Evolutionary conservation across 2,113 vertebrate species (phyloP), one percentile per base, ranked within the genome.

Genomic region (Alethe diademata): DNA sequence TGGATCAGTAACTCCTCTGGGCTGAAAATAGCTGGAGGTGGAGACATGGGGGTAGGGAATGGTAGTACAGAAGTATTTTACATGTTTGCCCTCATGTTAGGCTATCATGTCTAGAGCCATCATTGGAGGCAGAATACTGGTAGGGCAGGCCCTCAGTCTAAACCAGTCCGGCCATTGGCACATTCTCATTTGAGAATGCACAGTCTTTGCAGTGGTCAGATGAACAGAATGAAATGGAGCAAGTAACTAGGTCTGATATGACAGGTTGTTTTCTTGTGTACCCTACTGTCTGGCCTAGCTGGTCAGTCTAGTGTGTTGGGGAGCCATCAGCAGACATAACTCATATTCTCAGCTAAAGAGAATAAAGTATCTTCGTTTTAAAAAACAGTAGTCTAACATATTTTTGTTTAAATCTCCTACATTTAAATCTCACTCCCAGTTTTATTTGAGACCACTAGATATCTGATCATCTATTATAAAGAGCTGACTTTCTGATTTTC

Each of bases 81-180:
- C n/a, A 15, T 0, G 0, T 23, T 82, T 56, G 48, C 20, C 35
- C 19, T 76, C 36, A 5, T 31, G 58, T 91, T 0, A 0, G 56
- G 31, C 56, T 60, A 7, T 92, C 47, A 38, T 0, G 0, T 28
- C 11, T 33, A 8, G 28, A 78, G 42, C 33, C 33, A 1, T 60
- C 2, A 0, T 5, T 76, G 50, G 58, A 75, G n/a, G 28, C 73
- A 60, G 24, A 81, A 35, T 43, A 16, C 18, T 56, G 74, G 14
- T 36, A 22, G 42, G 28, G 23, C 40, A 73, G 31, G 25, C 11
- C 7, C 25, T 72, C 0, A 0, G 6, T 45, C 66, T 69, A 66
- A 85, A 33, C 28, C 28, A 35, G 31, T 61, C 31, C 6, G 10
- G 38, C 28, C 12, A 18, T 45, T 79, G 0, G 2, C 11, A 7